These are phyloP conservation scores for Enteromius radiatus DNA, from an alignment of 2,797 vertebrate genomes.

Conservation along the genomic window DNA sequence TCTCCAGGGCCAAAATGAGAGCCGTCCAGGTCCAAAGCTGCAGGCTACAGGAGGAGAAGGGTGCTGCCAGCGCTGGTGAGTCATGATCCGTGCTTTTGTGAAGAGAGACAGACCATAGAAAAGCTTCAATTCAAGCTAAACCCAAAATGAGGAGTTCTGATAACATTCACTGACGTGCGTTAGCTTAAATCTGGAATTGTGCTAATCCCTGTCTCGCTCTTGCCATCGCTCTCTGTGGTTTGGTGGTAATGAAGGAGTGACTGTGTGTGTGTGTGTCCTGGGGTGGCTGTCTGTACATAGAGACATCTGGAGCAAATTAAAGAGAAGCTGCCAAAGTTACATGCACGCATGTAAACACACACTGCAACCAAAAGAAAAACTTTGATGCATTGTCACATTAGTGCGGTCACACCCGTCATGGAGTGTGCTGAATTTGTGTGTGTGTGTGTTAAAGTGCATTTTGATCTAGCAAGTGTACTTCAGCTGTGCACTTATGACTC, in stretches of 20 bases:
- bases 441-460: neutral
- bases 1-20: conserved; percentile 31
- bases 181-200: conserved; percentile 73
- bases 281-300: conserved; percentile 72
- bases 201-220: conserved; percentile 71
- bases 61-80: conserved; percentile 44
- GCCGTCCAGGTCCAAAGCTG: conserved; percentile 18
- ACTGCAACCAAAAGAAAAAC: neutral
- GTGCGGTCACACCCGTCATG: neutral
- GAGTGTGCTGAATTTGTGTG: neutral
- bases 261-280: conserved; percentile 54
- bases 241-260: conserved; percentile 70
- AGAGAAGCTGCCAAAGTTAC: conserved; percentile 18
- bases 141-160: conserved; percentile 61
- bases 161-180: conserved; percentile 70
- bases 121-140: conserved; percentile 66
- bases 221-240: conserved; percentile 69
- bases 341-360: conserved; percentile 10
- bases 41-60: conserved; percentile 39
- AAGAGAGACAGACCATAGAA: conserved; percentile 30
- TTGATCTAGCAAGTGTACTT: neutral
- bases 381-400: conserved; percentile 5
- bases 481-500: neutral
- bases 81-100: conserved; percentile 22
- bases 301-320: conserved; percentile 76